phyloP scores from a whole-genome alignment of 2,113 vertebrate genomes.

The Bambusicola thoracicus region DNA sequence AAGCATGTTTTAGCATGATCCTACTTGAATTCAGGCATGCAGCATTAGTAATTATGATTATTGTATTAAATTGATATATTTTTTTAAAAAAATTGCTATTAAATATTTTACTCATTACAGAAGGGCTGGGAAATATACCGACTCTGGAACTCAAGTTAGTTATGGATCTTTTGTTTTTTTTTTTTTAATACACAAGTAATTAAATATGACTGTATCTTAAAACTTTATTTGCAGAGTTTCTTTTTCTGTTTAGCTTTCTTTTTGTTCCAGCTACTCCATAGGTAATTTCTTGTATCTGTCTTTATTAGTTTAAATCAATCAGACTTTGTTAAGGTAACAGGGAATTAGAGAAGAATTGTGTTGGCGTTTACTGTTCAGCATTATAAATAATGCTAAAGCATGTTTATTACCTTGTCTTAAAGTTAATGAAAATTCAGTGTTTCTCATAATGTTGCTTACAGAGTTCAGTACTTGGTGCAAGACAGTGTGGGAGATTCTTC shows the following conservation, averaged over 20 bases:
- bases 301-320: conserved; percentile 46
- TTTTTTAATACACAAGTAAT: background rate
- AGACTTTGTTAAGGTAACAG: background rate
- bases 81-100: background rate
- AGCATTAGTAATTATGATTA: background rate
- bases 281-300: conserved; percentile 47
- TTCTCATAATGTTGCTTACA: background rate
- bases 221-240: background rate
- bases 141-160: background rate
- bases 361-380: background rate
- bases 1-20: background rate
- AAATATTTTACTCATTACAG: background rate
- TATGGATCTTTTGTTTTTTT: background rate
- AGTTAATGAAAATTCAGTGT: background rate
- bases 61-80: background rate
- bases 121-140: background rate
- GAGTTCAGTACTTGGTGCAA: background rate
- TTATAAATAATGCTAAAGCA: background rate
- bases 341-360: background rate
- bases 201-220: background rate
- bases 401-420: background rate
- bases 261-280: background rate
- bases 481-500: accelerated
- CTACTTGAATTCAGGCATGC: background rate
- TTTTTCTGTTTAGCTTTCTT: conserved; percentile 60